Evolutionary conservation across 2,888 invertebrate genomes (phyloP), one percentile per base, ranked within the genome.

Genomic region (Phanerotoma sp.): DNA sequence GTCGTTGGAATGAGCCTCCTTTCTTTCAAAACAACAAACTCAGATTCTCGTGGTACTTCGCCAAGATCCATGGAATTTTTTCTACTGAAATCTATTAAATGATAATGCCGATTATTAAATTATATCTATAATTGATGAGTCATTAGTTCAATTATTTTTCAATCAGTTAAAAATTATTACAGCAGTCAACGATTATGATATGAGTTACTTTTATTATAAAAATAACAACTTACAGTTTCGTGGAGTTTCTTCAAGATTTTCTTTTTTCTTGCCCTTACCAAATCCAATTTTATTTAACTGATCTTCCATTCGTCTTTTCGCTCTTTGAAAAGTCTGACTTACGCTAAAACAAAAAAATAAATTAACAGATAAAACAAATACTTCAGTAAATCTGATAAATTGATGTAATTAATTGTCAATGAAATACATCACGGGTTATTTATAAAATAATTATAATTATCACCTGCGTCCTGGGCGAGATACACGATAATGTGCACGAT

Each of bases 261-360:
- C 91, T 75, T 91, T 93, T 74, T 94, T 95, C 13, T 88, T 87
- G 73, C 89, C 89, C 73, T 92, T 92, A 9, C 86, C 83, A 48
- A 92, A 81, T 7, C 91, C 91, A 66, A 92, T 87, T 75, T 89
- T 86, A 70, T 86, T 92, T 54, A 96, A 81, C 65, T 95, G 87
- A 70, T 94, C 91, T 79, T 96, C 96, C 68, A 96, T 90, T 66
- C 93, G 81, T 64, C 93, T 86, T 69, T 91, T 86, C 2, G 94
- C 94, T 71, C 91, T 91, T 74, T 87, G 85, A 28, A 90, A 78
- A 35, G 87, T 88, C 63, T 85, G 81, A 13, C 86, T 82, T 18
- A 88, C 84, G 55, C 84, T 84, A 58, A 5, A n/a, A n/a, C n/a
- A n/a, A n/a, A n/a, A n/a, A n/a, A n/a, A n/a, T n/a, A n/a, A n/a